These are phyloP conservation scores for Actinemys pallida DNA, from an alignment of 2,113 vertebrate genomes.

Conservation along the genomic window DNA sequence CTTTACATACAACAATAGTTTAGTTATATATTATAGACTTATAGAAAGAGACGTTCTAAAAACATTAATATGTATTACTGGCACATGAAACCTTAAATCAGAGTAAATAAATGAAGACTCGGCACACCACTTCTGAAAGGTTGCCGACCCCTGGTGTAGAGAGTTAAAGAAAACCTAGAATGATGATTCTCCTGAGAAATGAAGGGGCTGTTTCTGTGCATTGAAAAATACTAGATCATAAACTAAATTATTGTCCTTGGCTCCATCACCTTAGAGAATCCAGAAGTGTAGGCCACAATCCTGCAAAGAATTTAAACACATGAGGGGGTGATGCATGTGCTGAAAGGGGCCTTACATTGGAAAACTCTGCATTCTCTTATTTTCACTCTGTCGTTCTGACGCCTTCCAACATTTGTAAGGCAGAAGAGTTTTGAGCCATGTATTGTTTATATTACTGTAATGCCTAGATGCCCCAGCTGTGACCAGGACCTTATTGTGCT, in stretches of 20 bases:
- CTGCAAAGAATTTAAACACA: background rate
- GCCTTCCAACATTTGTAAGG: background rate
- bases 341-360: background rate
- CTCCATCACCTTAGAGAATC: conserved; percentile 20
- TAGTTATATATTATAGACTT: too few species aligned
- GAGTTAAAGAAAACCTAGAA: background rate
- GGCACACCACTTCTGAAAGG: too few species aligned
- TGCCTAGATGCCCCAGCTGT: background rate
- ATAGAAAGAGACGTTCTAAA: too few species aligned
- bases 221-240: background rate
- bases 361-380: fast-evolving
- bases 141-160: background rate
- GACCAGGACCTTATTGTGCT: background rate
- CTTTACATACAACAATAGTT: too few species aligned
- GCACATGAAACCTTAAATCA: too few species aligned
- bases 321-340: background rate
- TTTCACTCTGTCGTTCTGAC: background rate
- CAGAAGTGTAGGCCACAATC: background rate
- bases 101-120: too few species aligned
- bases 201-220: background rate
- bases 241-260: background rate
- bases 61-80: too few species aligned
- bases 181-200: conserved; percentile 1
- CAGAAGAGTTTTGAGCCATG: background rate
- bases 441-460: fast-evolving